phyloP scores from a whole-genome alignment of 2,797 vertebrate species.

The Cetoscarus ocellatus region DNA sequence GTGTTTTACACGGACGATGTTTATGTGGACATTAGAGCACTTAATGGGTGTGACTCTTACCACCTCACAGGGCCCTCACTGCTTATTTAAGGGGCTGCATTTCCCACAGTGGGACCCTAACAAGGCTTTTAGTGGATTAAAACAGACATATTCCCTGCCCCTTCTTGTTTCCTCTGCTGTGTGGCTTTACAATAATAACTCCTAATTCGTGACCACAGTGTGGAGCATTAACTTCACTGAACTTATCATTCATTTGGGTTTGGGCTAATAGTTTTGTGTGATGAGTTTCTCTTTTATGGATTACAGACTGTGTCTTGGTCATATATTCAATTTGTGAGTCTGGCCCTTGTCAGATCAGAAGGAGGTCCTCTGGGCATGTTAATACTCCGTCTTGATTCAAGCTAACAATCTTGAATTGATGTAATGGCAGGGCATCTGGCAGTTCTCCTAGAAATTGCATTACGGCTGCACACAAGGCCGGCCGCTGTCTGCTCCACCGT shows the following conservation, averaged over 20 bases:
- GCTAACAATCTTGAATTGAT: conserved; percentile 47
- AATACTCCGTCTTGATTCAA: conserved; percentile 42
- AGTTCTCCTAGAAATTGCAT: conserved; percentile 41
- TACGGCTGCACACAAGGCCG: conserved; percentile 23
- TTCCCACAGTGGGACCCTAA: conserved; percentile 40
- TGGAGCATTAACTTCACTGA: background rate
- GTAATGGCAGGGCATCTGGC: conserved; percentile 29
- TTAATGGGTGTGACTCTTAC: conserved; percentile 56
- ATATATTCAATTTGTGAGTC: conserved; percentile 22
- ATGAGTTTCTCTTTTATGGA: conserved; percentile 10
- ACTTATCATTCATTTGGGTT: conserved; percentile 31
- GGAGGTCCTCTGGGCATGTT: conserved; percentile 34
- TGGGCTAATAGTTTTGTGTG: conserved; percentile 4
- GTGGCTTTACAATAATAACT: conserved; percentile 12
- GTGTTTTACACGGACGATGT: conserved; percentile 56
- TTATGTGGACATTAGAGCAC: conserved; percentile 66
- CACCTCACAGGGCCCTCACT: conserved; percentile 25
- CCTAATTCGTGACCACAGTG: background rate
- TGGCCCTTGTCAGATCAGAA: conserved; percentile 33
- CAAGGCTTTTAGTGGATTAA: conserved; percentile 63
- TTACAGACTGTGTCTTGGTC: conserved; percentile 12
- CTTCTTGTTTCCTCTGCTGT: conserved; percentile 8
- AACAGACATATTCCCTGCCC: conserved; percentile 33
- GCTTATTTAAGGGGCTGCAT: conserved; percentile 13
- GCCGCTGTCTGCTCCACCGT: conserved; percentile 12